Evolutionary conservation across 2,797 vertebrate genomes (phyloP).

Genomic region (Meriones psammophilus): DNA sequence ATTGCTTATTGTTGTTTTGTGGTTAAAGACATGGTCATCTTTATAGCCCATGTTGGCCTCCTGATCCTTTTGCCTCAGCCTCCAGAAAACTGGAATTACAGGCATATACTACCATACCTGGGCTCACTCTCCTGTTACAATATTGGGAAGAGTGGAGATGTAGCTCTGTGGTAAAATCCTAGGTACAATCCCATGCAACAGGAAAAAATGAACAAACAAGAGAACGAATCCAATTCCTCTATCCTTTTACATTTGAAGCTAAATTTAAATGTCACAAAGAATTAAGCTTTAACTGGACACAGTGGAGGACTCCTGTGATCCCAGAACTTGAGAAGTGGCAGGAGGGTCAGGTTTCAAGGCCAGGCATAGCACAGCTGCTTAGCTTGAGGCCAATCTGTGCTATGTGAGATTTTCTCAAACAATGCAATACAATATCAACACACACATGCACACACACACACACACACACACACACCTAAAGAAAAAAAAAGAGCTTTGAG

Average conservation of each 20-base stretch:
- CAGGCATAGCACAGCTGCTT: not conserved
- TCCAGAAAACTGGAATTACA: not conserved
- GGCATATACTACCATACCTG: not conserved
- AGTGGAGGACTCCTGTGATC: not conserved
- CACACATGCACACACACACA: not conserved
- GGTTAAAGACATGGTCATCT: too few species aligned
- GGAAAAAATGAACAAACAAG: not conserved
- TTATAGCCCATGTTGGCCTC: not conserved
- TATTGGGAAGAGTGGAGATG: not conserved
- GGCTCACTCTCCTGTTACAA: not conserved
- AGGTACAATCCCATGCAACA: not conserved
- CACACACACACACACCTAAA: not conserved
- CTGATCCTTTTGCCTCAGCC: not conserved
- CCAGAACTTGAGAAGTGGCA: not conserved
- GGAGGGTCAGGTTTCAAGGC: not conserved
- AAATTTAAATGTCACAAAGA: not conserved
- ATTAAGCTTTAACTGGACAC: not conserved
- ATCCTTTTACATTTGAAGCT: not conserved
- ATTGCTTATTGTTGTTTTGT: too few species aligned
- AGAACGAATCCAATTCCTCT: not conserved
- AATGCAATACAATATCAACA: not conserved
- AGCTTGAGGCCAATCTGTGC: not conserved
- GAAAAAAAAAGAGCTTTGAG: not conserved
- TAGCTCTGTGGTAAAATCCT: not conserved
- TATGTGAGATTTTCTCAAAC: not conserved